phyloP scores from a whole-genome alignment of 2,888 invertebrate species.

The Gryllus longicercus region DNA sequence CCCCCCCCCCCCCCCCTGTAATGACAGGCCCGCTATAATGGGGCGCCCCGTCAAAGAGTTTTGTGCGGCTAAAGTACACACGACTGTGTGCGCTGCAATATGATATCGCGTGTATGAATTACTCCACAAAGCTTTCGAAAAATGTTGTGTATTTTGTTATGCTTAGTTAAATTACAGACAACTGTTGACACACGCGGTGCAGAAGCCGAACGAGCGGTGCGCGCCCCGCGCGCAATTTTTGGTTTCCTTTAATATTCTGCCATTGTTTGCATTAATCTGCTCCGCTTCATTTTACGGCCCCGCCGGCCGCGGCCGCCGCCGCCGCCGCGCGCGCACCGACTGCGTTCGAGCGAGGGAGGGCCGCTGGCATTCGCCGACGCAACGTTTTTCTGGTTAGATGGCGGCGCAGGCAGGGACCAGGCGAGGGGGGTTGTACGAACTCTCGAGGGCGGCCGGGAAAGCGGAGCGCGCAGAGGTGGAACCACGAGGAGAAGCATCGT shows the following conservation, averaged over 20 bases:
- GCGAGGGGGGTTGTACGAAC: too few species aligned
- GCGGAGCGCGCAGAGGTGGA: too few species aligned
- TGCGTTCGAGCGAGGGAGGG: not conserved
- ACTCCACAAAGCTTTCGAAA: slow-evolving; percentile 17
- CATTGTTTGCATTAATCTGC: slow-evolving; percentile 17
- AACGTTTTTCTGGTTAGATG: not conserved
- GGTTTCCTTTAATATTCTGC: slow-evolving; percentile 10
- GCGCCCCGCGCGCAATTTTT: not conserved
- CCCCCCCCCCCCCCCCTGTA: not conserved
- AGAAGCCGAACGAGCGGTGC: not conserved
- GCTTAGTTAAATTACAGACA: slow-evolving; percentile 17
- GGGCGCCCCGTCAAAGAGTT: slow-evolving; percentile 11
- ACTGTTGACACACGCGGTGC: not conserved
- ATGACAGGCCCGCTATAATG: not conserved
- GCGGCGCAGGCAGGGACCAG: not conserved
- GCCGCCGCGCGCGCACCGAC: not conserved
- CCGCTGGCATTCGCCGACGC: not conserved
- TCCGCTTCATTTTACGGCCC: not conserved
- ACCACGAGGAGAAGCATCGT: too few species aligned
- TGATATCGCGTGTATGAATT: slow-evolving; percentile 11
- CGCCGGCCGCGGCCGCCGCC: not conserved
- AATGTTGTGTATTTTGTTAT: slow-evolving; percentile 17
- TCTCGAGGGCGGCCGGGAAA: too few species aligned
- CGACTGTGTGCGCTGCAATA: slow-evolving; percentile 17
- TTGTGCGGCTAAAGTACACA: not conserved